Conservation (phyloP, 1,140 invertebrate species). For the Pinna nobilis region DNA sequence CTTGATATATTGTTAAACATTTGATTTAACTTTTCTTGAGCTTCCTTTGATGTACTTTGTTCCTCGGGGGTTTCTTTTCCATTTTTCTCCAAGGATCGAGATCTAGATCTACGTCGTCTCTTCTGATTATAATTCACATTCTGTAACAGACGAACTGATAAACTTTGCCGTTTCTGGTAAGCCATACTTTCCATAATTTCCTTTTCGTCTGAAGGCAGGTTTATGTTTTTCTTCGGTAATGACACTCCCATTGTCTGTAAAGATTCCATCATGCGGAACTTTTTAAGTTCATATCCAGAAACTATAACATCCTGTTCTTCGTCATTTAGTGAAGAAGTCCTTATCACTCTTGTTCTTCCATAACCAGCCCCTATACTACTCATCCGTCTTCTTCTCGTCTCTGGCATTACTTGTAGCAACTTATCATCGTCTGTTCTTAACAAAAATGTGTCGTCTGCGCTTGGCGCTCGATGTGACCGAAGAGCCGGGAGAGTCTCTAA, state of each 20-base stretch:
- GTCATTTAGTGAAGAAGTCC: constrained; percentile 21
- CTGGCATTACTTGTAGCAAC: background rate
- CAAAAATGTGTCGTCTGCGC: background rate
- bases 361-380: background rate
- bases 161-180: constrained; percentile 23
- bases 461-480: background rate
- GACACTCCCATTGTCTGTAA: constrained; percentile 40
- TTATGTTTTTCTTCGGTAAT: background rate
- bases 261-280: constrained; percentile 47
- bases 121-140: constrained; percentile 9
- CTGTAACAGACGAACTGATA: constrained; percentile 34
- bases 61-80: background rate
- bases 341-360: background rate
- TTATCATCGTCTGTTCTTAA: background rate
- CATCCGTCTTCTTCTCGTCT: background rate
- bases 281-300: constrained; percentile 41
- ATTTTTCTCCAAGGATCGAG: background rate
- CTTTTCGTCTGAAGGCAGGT: constrained; percentile 30
- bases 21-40: constrained; percentile 12
- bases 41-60: background rate
- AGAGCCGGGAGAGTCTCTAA: constrained; percentile 33
- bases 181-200: constrained; percentile 45
- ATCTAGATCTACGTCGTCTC: background rate
- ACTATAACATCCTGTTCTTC: constrained; percentile 10
- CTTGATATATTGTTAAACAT: no score